phyloP scores from a whole-genome alignment of 2,797 vertebrate species.

The Micromesistius poutassou region DNA sequence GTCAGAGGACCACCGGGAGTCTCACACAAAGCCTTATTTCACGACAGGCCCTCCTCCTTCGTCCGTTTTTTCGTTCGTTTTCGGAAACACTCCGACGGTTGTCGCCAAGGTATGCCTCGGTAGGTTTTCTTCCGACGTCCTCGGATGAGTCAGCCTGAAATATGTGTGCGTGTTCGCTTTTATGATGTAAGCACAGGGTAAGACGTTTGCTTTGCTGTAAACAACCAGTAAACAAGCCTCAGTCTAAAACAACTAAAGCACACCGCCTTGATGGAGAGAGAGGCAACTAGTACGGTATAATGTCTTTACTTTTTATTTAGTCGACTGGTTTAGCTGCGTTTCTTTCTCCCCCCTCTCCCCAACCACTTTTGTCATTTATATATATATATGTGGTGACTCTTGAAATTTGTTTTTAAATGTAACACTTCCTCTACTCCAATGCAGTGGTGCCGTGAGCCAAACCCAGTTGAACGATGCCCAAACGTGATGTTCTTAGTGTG shows the following conservation, averaged over 20 bases:
- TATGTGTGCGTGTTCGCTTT: slow-evolving; percentile 29
- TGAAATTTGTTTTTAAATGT: slow-evolving; percentile 8
- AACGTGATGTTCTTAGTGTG: slow-evolving; percentile 71
- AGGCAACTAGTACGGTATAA: neutral
- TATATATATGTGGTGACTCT: neutral
- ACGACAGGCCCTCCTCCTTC: slow-evolving; percentile 19
- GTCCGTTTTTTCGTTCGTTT: slow-evolving; percentile 28
- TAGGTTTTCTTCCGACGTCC: slow-evolving; percentile 35
- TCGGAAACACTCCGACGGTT: slow-evolving; percentile 12
- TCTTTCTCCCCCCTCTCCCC: neutral
- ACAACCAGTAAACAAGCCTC: slow-evolving; percentile 30
- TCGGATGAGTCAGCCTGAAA: slow-evolving; percentile 27
- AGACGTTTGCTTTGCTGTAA: slow-evolving; percentile 35
- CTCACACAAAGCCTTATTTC: slow-evolving; percentile 58
- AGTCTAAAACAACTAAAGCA: slow-evolving; percentile 32
- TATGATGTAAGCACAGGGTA: slow-evolving; percentile 67
- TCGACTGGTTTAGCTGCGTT: neutral
- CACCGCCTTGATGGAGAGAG: neutral
- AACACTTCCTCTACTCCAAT: slow-evolving; percentile 39
- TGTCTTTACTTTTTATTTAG: neutral
- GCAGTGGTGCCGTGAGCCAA: slow-evolving; percentile 56
- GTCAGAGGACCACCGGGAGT: slow-evolving; percentile 31
- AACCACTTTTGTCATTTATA: neutral
- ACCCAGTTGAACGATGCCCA: slow-evolving; percentile 67
- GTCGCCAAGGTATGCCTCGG: slow-evolving; percentile 37